Conservation (phyloP, 2,888 invertebrate species). For the Drosophila basisetae region DNA sequence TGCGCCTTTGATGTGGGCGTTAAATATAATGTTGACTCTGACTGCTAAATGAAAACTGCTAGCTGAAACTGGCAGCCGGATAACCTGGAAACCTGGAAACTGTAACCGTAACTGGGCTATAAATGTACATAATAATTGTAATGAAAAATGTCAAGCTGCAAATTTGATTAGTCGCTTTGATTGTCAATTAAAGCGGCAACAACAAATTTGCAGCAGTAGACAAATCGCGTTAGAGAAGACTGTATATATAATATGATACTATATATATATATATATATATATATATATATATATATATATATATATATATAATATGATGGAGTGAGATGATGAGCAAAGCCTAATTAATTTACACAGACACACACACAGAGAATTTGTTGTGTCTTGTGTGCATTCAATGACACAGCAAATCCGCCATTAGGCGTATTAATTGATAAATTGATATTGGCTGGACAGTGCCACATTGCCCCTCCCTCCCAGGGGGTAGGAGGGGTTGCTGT, state of each 20-base stretch:
- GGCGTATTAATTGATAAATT: conserved; percentile 77
- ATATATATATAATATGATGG: conserved; percentile 22
- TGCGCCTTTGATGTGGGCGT: conserved; percentile 71
- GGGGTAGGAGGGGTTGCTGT: background rate
- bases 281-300: conserved; percentile 28
- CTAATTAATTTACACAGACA: conserved; percentile 67
- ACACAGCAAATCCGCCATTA: conserved; percentile 78
- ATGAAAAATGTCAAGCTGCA: conserved; percentile 78
- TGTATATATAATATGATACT: conserved; percentile 7
- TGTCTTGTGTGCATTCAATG: conserved; percentile 67
- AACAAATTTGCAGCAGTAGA: conserved; percentile 60
- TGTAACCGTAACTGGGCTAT: conserved; percentile 57
- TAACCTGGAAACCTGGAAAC: background rate
- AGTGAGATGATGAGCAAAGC: conserved; percentile 65
- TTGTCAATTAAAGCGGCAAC: conserved; percentile 76
- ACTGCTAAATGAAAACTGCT: conserved; percentile 1
- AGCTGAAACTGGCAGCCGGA: background rate
- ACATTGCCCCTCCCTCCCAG: background rate
- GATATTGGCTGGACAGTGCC: conserved; percentile 65
- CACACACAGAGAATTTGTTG: conserved; percentile 24
- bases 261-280: conserved; percentile 30
- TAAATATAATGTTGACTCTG: conserved; percentile 60
- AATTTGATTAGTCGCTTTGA: conserved; percentile 77
- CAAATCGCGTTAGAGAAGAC: conserved; percentile 44
- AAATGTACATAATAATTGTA: conserved; percentile 76